These are phyloP conservation scores for Zaprionus tsacasi DNA, from an alignment of 1,140 invertebrate species.

Conservation along the genomic window DNA sequence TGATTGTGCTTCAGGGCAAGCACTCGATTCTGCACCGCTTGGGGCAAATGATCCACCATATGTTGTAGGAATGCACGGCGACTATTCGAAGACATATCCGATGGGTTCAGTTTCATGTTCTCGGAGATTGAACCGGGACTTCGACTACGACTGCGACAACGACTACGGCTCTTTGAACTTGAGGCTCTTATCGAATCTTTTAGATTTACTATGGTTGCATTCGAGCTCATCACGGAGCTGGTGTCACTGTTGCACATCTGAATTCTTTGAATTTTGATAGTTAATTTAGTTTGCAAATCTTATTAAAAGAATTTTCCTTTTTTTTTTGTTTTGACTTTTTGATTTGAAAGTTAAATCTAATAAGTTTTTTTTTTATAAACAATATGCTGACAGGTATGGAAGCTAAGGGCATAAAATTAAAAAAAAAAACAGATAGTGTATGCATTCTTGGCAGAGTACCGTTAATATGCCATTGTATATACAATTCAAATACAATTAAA, in stretches of 20 bases:
- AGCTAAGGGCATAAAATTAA: neutral
- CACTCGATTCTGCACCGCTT: conserved; percentile 91
- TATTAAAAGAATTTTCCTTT: neutral
- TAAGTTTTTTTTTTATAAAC: neutral
- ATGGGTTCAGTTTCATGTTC: conserved; percentile 45
- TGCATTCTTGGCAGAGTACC: neutral
- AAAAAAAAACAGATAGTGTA: neutral
- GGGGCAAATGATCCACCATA: conserved; percentile 87
- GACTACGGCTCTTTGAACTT: neutral
- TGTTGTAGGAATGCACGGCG: conserved; percentile 71
- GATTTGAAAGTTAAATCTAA: neutral
- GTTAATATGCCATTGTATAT: neutral
- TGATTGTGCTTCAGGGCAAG: conserved; percentile 97
- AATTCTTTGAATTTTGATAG: conserved; percentile 24
- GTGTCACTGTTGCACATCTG: conserved; percentile 29
- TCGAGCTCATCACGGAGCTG: conserved; percentile 23
- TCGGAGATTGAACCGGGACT: conserved; percentile 16
- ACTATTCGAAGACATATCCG: conserved; percentile 51
- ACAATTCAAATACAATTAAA: neutral
- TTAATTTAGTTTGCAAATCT: neutral
- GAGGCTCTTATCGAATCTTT: neutral
- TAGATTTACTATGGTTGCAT: conserved; percentile 25
- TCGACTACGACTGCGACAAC: conserved; percentile 23
- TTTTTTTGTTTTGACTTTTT: neutral
- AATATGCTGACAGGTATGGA: neutral